A percentile compares a stretch with the other conserved stretches of the same genome.
phyloP scores from a whole-genome alignment of 2,888 invertebrate genomes.

The Caradrina clavipalpis region DNA sequence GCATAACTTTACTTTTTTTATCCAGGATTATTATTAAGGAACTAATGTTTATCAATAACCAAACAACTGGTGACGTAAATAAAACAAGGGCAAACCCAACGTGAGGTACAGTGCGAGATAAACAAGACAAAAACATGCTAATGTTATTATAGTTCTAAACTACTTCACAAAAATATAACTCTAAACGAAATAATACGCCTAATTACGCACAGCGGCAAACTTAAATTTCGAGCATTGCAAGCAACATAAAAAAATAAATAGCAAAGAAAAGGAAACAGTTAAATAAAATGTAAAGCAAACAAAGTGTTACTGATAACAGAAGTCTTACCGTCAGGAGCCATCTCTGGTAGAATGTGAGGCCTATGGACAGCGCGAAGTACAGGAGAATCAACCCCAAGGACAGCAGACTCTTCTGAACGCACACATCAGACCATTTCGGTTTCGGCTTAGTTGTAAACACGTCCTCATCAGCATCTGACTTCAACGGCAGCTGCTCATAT shows the following conservation, averaged over 20 bases:
- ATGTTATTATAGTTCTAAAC: neutral
- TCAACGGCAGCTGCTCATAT: conserved; percentile 88
- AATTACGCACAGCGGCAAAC: conserved; percentile 32
- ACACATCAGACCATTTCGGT: conserved; percentile 82
- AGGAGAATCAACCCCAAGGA: conserved; percentile 92
- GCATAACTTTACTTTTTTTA: too few species aligned
- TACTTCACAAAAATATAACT: neutral
- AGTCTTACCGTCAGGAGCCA: conserved; percentile 95
- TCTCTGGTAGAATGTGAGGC: conserved; percentile 99
- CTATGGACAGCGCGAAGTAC: conserved; percentile 98
- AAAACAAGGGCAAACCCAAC: conserved; percentile 12
- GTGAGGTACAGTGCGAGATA: conserved; percentile 7
- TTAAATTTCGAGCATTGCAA: conserved; percentile 28
- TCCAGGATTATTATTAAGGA: too few species aligned
- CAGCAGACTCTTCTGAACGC: conserved; percentile 82
- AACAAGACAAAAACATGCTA: conserved; percentile 17
- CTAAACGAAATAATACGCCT: neutral
- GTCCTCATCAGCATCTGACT: conserved; percentile 82
- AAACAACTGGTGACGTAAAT: conserved; percentile 35
- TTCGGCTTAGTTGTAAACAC: conserved; percentile 81
- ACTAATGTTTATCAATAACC: neutral
- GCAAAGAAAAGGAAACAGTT: conserved; percentile 23
- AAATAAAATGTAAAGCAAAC: conserved; percentile 40
- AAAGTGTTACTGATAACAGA: conserved; percentile 32
- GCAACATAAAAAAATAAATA: conserved; percentile 26